These are phyloP conservation scores for Cassiopea xamachana DNA, from an alignment of 30 jellyfish, hydroid and myxozoan genomes.

Conservation along the genomic window DNA sequence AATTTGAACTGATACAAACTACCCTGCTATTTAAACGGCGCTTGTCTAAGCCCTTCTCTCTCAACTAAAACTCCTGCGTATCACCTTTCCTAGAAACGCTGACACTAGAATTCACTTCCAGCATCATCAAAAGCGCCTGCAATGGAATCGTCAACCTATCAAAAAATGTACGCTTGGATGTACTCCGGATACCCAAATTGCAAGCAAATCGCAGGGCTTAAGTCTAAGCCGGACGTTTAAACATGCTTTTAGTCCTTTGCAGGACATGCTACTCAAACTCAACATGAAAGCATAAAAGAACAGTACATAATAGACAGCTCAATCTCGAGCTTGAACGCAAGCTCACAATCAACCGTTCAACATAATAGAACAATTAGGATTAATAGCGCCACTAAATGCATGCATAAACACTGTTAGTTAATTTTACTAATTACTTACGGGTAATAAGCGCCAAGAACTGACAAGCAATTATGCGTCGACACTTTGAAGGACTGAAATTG, in stretches of 20 bases:
- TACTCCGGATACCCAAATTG: no score
- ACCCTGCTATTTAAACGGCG: no score
- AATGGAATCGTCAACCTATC: no score
- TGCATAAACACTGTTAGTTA: neutral
- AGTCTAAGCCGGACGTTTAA: no score
- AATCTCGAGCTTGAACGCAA: neutral
- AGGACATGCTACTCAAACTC: neutral
- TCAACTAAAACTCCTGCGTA: no score
- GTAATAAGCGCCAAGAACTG: neutral
- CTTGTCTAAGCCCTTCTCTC: no score
- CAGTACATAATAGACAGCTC: neutral
- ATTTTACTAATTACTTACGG: neutral
- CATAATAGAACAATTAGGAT: slow-evolving; percentile 1
- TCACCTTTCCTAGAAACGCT: no score
- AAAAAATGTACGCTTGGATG: no score
- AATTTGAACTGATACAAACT: no score
- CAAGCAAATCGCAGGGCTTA: no score
- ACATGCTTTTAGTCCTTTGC: neutral
- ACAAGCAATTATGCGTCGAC: neutral
- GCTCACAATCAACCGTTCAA: neutral
- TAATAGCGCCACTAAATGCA: neutral
- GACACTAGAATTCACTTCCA: no score
- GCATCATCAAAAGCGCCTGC: no score
- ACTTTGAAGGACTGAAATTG: neutral
- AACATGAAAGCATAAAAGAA: neutral